A percentile compares a stretch with the other conserved stretches of the same genome.
phyloP scores from a whole-genome alignment of 2,113 vertebrate genomes.

The Psettodes erumei region DNA sequence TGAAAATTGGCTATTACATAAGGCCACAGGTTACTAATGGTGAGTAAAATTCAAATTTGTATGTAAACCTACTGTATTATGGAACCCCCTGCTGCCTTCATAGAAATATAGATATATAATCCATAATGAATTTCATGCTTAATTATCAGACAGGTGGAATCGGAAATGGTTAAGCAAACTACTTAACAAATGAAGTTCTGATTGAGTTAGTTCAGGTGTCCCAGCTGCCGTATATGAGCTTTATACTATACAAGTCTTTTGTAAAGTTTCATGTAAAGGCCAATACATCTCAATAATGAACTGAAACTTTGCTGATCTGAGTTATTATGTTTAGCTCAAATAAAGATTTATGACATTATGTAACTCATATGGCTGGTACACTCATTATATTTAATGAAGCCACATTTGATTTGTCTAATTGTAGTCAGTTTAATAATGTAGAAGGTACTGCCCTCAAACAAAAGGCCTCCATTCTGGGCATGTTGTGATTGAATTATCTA shows the following conservation, averaged over 20 bases:
- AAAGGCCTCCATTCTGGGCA: not conserved
- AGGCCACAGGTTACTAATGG: not conserved
- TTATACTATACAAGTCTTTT: not conserved
- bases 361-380: not conserved
- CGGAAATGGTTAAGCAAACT: slow-evolving; percentile 8
- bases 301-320: not conserved
- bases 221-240: not conserved
- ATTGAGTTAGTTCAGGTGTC: not conserved
- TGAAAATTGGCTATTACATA: not conserved
- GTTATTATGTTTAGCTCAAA: not conserved
- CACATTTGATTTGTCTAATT: not conserved
- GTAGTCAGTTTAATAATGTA: too few relatives aligned
- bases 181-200: slow-evolving; percentile 7
- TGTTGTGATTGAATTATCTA: not conserved
- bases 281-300: not conserved
- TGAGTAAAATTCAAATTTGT: not conserved
- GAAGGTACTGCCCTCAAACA: slow-evolving; percentile 15
- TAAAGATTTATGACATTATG: not conserved
- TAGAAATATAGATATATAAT: slow-evolving; percentile 12
- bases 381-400: not conserved
- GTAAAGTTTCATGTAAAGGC: not conserved
- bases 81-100: not conserved
- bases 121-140: slow-evolving; percentile 23
- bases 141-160: slow-evolving; percentile 14
- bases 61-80: slow-evolving; percentile 9